Percentiles rank a stretch among this genome's conserved stretches.
Evolutionary conservation across 2,113 vertebrate genomes (phyloP).

Genomic region (Melierax canorus): DNA sequence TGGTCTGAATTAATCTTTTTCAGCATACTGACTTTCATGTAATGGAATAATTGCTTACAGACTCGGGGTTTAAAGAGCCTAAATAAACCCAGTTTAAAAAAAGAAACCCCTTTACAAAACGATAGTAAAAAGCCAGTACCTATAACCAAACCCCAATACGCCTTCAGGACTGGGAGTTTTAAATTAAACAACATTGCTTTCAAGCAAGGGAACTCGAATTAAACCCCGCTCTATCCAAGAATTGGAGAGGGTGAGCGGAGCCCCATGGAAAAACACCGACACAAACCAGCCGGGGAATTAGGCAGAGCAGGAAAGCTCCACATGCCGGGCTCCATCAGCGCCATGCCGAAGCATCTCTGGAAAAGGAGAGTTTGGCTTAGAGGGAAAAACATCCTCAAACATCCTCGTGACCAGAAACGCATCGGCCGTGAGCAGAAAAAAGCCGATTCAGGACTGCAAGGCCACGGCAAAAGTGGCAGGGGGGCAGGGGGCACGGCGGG

Average conservation of each 20-base stretch:
- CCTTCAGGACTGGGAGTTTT: neutral
- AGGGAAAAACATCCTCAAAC: neutral
- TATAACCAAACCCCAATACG: neutral
- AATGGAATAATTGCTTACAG: slow-evolving; percentile 82
- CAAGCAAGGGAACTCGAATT: neutral
- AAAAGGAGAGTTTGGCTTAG: neutral
- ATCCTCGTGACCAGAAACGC: neutral
- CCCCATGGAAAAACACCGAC: neutral
- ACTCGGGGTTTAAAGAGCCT: slow-evolving; percentile 34
- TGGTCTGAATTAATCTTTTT: slow-evolving; percentile 79
- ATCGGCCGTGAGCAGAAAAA: neutral
- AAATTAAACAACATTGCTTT: slow-evolving; percentile 25
- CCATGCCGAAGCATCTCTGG: neutral
- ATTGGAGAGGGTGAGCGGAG: neutral
- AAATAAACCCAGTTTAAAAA: neutral
- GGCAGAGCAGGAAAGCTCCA: neutral
- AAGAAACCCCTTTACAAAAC: neutral
- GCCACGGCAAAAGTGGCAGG: fast-evolving
- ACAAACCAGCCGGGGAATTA: neutral
- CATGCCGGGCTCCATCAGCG: neutral
- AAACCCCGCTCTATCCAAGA: neutral
- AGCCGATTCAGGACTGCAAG: neutral
- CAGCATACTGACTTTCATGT: slow-evolving; percentile 73
- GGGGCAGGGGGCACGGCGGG: neutral
- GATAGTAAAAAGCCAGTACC: neutral